These are phyloP conservation scores for Hydrotaea cyrtoneurina DNA, from an alignment of 2,888 invertebrate genomes.

Conservation along the genomic window DNA sequence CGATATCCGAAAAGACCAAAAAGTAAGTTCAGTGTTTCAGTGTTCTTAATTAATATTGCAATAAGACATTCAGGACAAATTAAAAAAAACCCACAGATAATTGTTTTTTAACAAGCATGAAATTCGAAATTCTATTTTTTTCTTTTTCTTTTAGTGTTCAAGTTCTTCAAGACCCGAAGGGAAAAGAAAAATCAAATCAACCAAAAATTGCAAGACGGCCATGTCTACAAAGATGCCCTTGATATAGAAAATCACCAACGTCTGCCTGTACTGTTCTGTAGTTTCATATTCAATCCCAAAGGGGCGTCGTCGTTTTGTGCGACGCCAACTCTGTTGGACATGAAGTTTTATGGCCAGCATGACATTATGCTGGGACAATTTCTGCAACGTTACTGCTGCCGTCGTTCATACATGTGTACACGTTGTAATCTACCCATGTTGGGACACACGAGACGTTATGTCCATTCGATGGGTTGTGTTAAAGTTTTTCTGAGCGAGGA, in stretches of 20 bases:
- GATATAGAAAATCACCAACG: constrained; percentile 92
- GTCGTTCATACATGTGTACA: constrained; percentile 90
- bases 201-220: constrained; percentile 76
- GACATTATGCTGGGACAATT: constrained; percentile 98
- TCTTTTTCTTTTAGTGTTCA: constrained; percentile 73
- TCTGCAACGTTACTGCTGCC: constrained; percentile 95
- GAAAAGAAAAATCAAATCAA: constrained; percentile 74
- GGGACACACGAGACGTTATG: constrained; percentile 93
- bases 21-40: constrained; percentile 72
- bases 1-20: constrained; percentile 81
- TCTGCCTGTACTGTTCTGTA: constrained; percentile 93
- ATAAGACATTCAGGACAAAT: background rate
- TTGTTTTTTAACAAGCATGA: background rate
- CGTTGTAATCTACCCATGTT: constrained; percentile 92
- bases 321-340: constrained; percentile 81
- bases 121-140: background rate
- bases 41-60: too few relatives aligned
- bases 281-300: constrained; percentile 81
- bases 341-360: constrained; percentile 97
- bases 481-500: constrained; percentile 84
- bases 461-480: constrained; percentile 94
- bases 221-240: constrained; percentile 85
- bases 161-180: constrained; percentile 73
- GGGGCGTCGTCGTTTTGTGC: constrained; percentile 80
- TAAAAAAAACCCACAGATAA: background rate